phyloP scores from a whole-genome alignment of 2,113 vertebrate genomes.

The Suricata suricatta region DNA sequence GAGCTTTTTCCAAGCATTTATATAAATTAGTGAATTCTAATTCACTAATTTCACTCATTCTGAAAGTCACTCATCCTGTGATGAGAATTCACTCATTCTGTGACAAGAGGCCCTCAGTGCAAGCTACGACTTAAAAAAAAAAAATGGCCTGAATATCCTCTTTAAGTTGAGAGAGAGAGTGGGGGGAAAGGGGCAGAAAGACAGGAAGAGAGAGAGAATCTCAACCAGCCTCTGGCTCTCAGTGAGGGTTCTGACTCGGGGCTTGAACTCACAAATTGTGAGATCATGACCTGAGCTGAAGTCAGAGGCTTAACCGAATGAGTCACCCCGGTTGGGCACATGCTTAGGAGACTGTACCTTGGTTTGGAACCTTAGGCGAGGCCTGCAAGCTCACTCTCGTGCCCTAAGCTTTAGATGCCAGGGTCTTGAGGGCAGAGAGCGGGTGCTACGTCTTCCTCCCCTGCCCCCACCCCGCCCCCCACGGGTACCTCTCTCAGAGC shows the following conservation, averaged over 20 bases:
- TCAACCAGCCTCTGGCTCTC: too few relatives aligned
- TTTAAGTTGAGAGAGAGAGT: too few relatives aligned
- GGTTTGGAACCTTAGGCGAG: not conserved
- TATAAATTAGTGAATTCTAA: not conserved
- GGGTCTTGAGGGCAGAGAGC: not conserved
- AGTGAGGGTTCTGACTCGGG: too few relatives aligned
- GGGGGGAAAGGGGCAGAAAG: too few relatives aligned
- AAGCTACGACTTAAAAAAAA: not conserved
- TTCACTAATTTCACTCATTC: too few relatives aligned
- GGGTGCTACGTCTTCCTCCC: accelerated
- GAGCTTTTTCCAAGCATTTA: not conserved
- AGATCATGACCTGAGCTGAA: too few relatives aligned
- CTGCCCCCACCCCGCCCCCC: too few relatives aligned
- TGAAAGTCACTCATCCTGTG: not conserved
- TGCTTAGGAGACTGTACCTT: not conserved
- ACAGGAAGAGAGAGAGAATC: too few relatives aligned
- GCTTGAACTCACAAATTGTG: too few relatives aligned
- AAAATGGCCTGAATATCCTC: not conserved
- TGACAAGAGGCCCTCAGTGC: not conserved
- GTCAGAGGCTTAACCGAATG: too few relatives aligned
- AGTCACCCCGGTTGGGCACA: not conserved
- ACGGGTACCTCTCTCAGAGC: not conserved
- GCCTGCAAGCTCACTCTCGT: accelerated
- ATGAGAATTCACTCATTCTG: not conserved
- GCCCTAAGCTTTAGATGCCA: not conserved